Conservation (phyloP, 1,140 invertebrate species). For the Leucophenga varia region DNA sequence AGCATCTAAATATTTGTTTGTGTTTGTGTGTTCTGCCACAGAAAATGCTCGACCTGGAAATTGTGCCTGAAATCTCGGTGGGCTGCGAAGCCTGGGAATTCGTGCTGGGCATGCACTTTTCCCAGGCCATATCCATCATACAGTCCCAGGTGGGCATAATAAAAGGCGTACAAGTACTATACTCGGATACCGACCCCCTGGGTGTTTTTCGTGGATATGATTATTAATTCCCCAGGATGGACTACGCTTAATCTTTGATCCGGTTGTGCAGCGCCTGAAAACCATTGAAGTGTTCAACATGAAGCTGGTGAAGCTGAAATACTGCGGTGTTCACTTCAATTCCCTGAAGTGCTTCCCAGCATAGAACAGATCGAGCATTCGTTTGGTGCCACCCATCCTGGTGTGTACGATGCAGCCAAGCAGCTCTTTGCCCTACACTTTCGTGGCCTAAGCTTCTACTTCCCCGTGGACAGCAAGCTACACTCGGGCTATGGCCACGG, state of each 20-base stretch:
- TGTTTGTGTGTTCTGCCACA: constrained; percentile 1
- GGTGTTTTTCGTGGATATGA: constrained; percentile 89
- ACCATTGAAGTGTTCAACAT: constrained; percentile 96
- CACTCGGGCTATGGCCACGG: constrained; percentile 84
- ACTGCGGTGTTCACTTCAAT: constrained; percentile 91
- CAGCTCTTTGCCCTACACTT: constrained; percentile 94
- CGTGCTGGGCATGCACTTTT: constrained; percentile 97
- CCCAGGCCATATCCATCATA: constrained; percentile 92
- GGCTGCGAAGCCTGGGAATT: constrained; percentile 97
- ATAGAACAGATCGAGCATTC: constrained; percentile 97
- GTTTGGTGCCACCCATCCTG: constrained; percentile 96
- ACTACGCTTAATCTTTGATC: constrained; percentile 92
- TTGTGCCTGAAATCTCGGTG: constrained; percentile 91
- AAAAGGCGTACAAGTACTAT: constrained; percentile 92
- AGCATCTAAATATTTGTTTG: no score
- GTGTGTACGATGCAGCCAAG: constrained; percentile 91
- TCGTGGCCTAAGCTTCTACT: constrained; percentile 92
- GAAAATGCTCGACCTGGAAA: constrained; percentile 91
- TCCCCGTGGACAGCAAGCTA: constrained; percentile 93
- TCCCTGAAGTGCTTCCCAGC: constrained; percentile 91
- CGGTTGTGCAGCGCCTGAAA: constrained; percentile 89
- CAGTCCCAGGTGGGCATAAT: constrained; percentile 91
- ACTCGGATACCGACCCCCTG: constrained; percentile 92
- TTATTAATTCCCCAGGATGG: constrained; percentile 94
- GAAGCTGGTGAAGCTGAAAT: constrained; percentile 94